Evolutionary conservation across 2,888 invertebrate genomes (phyloP).

Genomic region (Amiota communis): DNA sequence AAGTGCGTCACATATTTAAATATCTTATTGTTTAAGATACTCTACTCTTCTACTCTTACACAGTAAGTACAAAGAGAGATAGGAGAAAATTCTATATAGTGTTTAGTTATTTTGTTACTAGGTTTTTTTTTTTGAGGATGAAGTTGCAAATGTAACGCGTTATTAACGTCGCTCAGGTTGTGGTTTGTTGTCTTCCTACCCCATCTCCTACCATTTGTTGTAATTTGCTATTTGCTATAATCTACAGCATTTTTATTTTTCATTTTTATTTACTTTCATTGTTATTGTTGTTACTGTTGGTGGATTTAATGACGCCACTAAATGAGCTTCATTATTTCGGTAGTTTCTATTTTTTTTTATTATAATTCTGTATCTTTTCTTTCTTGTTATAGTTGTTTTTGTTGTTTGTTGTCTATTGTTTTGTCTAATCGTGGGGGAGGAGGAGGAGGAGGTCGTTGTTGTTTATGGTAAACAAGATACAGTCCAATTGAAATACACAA

Average conservation of each 20-base stretch:
- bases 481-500: conserved; percentile 57
- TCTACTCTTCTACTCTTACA: conserved; percentile 39
- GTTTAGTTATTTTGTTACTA: conserved; percentile 20
- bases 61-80: no score
- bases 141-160: conserved; percentile 67
- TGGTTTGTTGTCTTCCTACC: no score
- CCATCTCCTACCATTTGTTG: conserved; percentile 48
- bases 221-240: conserved; percentile 36
- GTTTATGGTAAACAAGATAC: conserved; percentile 2
- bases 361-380: conserved; percentile 36
- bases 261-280: conserved; percentile 31
- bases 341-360: conserved; percentile 46
- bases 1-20: conserved; percentile 61
- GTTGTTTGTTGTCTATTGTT: conserved; percentile 27
- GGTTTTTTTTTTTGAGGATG: conserved; percentile 44
- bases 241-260: background rate
- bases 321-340: conserved; percentile 66
- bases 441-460: background rate
- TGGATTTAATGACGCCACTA: conserved; percentile 64
- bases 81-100: no score
- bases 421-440: background rate
- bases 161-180: conserved; percentile 64
- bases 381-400: conserved; percentile 35
- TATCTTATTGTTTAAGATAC: conserved; percentile 57
- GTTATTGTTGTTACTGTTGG: conserved; percentile 40